Base-by-base conservation (phyloP, 2,888 invertebrate species). In the Troides aeacus region DNA sequence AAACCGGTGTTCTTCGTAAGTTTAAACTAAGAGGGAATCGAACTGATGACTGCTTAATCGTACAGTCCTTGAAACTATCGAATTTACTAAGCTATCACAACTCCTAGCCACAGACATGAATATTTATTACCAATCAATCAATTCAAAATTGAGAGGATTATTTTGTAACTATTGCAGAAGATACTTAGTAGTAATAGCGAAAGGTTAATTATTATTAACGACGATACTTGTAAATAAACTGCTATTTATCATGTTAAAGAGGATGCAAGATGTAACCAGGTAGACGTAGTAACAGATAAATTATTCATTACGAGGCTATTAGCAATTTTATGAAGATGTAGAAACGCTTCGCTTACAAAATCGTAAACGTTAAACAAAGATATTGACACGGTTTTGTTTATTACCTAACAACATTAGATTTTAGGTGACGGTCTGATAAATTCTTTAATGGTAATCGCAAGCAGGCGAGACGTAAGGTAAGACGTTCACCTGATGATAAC, bases 261-360 rank as follows among this genome's bases (percentile, higher is more conserved):
- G 4, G 58, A 46, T 30, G 56, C 24, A 21, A 15, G 59, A n/a
- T 21, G 46, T 36, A 58, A 60, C 50, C 39, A 36, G 42, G n/a
- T 63, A 62, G 24, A 56, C 66, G 63, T 63, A 56, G n/a, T 60
- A 70, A 70, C 66, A 58, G 50, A 66, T 59, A 70, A 70, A 66
- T 70, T 66, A 70, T 70, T n/a, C 66, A 66, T 62, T 62, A 24
- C 17, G 58, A 46, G 18, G 17, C 18, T 30, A 66, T 70, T 66
- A 62, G 58, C 62, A 62, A 62, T 65, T 69, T 62, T 62, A 70
- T 66, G 36, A 53, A 66, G 65, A 46, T 39, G 46, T 21, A 53
- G 68, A 68, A 64, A 39, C 60, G 64, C 68, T 39, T 10, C 50
- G 8, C 17, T 36, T 21, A 10, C 59, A 17, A 17, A 24, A 46